These are phyloP conservation scores for Apodemus speciosus DNA, from an alignment of 2,113 vertebrate species.

Conservation along the genomic window DNA sequence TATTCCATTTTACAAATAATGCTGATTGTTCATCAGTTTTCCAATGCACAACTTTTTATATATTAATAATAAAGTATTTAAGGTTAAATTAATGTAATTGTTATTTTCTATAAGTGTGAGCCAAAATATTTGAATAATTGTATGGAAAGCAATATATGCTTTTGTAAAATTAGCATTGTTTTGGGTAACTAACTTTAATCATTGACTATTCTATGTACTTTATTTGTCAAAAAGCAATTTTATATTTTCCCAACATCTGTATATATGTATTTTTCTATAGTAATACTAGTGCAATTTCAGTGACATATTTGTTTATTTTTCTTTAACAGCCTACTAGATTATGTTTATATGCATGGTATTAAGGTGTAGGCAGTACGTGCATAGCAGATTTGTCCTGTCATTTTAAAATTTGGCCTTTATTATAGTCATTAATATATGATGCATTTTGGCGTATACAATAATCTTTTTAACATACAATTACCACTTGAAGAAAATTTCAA, in stretches of 20 bases:
- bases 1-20: neutral
- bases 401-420: neutral
- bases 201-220: neutral
- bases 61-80: neutral
- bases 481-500: neutral
- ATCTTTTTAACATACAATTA: neutral
- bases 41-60: neutral
- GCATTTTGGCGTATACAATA: neutral
- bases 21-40: neutral
- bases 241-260: neutral
- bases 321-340: neutral
- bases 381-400: neutral
- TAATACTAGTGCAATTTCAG: neutral
- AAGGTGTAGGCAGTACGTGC: neutral
- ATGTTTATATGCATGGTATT: neutral
- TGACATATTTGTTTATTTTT: neutral
- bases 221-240: neutral
- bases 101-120: neutral
- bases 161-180: neutral
- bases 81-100: neutral
- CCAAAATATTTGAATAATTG: neutral
- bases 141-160: neutral
- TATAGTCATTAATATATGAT: neutral
- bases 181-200: neutral
- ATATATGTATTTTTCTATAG: neutral